Conservation (phyloP, 2,113 vertebrate genomes). For the Dicaeum eximium region DNA sequence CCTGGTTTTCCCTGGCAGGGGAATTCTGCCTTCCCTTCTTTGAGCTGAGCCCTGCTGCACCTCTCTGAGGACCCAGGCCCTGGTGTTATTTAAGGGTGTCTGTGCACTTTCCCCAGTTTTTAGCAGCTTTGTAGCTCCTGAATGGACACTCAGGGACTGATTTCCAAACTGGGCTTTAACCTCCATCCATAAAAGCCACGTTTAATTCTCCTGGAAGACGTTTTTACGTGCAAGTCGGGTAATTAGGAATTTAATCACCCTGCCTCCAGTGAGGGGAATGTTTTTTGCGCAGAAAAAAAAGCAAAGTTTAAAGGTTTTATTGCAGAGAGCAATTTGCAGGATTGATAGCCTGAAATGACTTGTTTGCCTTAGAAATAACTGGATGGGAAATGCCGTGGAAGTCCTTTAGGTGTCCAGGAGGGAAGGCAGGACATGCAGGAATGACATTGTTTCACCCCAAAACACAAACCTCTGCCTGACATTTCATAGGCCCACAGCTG, state of each 20-base stretch:
- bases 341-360: not conserved
- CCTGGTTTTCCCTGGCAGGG: not conserved
- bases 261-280: not conserved
- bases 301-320: not conserved
- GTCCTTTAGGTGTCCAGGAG: fast-evolving
- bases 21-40: not conserved
- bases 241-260: not conserved
- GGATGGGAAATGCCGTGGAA: not conserved
- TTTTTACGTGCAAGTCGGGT: not conserved
- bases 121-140: not conserved
- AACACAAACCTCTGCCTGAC: fast-evolving
- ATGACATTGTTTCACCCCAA: not conserved
- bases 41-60: not conserved
- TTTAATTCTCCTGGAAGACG: not conserved
- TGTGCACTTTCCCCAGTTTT: not conserved
- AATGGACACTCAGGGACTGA: not conserved
- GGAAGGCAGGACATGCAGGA: not conserved
- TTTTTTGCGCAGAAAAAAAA: not conserved
- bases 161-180: not conserved
- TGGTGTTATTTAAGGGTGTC: not conserved
- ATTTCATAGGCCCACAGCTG: not conserved
- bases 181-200: not conserved
- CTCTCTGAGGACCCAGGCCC: not conserved
- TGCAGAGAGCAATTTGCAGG: not conserved
- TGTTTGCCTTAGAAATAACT: not conserved